These are phyloP conservation scores for Taenioides sp. DNA, from an alignment of 2,797 vertebrate species.

Conservation along the genomic window DNA sequence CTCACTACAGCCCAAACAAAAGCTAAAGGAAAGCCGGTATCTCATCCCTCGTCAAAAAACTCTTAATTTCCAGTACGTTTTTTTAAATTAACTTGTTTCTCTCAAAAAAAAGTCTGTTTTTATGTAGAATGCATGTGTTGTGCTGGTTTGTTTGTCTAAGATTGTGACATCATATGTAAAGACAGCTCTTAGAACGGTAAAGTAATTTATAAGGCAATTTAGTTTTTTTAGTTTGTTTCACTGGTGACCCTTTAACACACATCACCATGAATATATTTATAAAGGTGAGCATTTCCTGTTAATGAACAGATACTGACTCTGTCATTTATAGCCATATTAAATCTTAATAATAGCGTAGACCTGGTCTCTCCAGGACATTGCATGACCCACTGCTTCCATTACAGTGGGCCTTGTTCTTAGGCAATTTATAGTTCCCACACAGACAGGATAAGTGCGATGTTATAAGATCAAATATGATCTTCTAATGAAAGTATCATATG, in stretches of 20 bases:
- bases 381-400: neutral
- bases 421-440: conserved; percentile 1
- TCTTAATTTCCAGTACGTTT: no score
- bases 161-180: no score
- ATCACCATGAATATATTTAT: neutral
- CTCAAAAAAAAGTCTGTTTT: no score
- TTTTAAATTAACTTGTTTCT: no score
- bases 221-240: neutral
- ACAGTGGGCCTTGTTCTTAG: neutral
- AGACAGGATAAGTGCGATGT: conserved; percentile 4
- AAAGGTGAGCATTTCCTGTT: neutral
- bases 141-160: no score
- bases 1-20: no score
- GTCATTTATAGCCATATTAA: neutral
- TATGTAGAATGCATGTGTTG: no score
- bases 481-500: neutral
- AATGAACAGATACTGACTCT: neutral
- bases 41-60: no score
- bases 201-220: neutral
- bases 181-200: neutral
- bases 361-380: neutral
- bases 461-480: conserved; percentile 13
- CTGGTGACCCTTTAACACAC: neutral
- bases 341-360: neutral
- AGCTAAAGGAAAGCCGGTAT: no score